Evolutionary conservation across 2,888 invertebrate species (phyloP).

Genomic region (Iselma pallidipennis): DNA sequence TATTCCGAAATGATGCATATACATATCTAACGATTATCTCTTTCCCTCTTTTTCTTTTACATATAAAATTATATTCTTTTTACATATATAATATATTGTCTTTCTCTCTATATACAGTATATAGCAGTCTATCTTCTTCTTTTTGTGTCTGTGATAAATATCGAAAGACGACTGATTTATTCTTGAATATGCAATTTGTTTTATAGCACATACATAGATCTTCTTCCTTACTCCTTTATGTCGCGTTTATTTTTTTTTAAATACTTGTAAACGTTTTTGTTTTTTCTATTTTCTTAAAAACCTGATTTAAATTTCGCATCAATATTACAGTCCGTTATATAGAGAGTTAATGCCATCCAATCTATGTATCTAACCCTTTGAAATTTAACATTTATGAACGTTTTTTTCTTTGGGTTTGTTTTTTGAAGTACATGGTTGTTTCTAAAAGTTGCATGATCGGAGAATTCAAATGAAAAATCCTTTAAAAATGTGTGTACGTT

Average conservation of each 20-base stretch:
- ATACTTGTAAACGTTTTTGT: too few species aligned
- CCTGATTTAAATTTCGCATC: too few species aligned
- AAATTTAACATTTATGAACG: too few species aligned
- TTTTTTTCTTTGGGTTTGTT: too few species aligned
- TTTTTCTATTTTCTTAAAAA: too few species aligned
- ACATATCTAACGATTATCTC: neutral
- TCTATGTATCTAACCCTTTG: too few species aligned
- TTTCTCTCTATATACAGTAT: neutral
- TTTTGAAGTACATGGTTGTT: too few species aligned
- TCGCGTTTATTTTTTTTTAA: too few species aligned
- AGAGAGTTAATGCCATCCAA: neutral
- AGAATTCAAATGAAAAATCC: neutral
- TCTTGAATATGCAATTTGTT: neutral
- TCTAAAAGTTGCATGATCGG: neutral
- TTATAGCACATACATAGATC: neutral
- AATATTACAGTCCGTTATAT: neutral
- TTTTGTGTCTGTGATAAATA: neutral
- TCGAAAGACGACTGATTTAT: neutral
- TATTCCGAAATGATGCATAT: conserved; percentile 9
- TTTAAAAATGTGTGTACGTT: neutral
- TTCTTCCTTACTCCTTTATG: neutral
- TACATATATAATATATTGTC: neutral
- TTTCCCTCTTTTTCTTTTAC: neutral
- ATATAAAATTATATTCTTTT: neutral
- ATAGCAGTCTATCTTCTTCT: neutral